Evolutionary conservation across 1,140 invertebrate species (phyloP).

Genomic region (Nylanderia fulva): DNA sequence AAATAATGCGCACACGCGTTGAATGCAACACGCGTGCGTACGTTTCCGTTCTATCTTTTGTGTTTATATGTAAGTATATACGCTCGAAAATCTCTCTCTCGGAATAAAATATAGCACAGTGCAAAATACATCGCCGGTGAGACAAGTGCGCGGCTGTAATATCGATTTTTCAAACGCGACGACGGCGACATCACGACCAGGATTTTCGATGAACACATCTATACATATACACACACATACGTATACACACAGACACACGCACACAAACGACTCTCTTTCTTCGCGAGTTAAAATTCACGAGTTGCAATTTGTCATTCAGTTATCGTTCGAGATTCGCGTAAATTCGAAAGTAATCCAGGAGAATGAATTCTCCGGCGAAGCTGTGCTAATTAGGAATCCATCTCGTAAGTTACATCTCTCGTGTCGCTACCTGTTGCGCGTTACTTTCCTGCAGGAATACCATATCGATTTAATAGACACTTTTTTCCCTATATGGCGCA

Average conservation of each 20-base stretch:
- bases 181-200: conserved; percentile 36
- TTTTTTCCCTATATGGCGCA: conserved; percentile 18
- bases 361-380: conserved; percentile 18
- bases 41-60: neutral
- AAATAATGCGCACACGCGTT: conserved; percentile 24
- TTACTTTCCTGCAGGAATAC: conserved; percentile 65
- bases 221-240: too few species aligned
- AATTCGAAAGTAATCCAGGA: conserved; percentile 39
- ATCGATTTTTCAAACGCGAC: conserved; percentile 59
- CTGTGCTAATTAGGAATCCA: conserved; percentile 53
- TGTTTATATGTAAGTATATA: conserved; percentile 18
- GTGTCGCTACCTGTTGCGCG: conserved; percentile 72
- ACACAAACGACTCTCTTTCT: neutral
- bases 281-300: conserved; percentile 36
- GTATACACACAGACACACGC: neutral
- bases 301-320: conserved; percentile 43
- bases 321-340: conserved; percentile 42
- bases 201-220: conserved; percentile 44
- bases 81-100: conserved; percentile 1
- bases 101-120: conserved; percentile 9
- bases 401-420: conserved; percentile 58
- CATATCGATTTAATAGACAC: conserved; percentile 63
- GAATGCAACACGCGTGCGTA: neutral
- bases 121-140: conserved; percentile 6
- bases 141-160: conserved; percentile 31